These are phyloP conservation scores for Brevimyrus niger DNA, from an alignment of 2,113 vertebrate genomes.

Conservation along the genomic window DNA sequence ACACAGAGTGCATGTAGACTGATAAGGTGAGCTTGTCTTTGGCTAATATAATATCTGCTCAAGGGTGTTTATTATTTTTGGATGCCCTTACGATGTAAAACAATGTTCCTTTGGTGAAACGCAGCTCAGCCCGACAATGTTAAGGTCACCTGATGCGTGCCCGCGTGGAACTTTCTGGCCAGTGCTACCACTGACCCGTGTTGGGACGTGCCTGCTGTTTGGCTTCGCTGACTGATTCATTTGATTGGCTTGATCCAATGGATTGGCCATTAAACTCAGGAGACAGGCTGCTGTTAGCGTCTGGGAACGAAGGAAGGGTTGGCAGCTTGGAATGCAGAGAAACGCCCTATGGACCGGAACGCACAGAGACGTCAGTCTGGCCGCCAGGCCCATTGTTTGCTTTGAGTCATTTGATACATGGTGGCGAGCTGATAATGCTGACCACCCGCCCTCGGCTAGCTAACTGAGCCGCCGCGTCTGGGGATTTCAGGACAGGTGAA, in stretches of 20 bases:
- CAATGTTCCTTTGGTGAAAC: conserved; percentile 11
- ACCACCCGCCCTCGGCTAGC: neutral
- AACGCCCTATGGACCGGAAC: conserved; percentile 2
- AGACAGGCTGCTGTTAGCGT: conserved; percentile 20
- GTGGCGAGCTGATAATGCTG: neutral
- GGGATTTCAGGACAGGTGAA: neutral
- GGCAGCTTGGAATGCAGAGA: conserved; percentile 19
- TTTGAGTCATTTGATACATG: neutral
- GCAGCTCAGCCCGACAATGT: conserved; percentile 22
- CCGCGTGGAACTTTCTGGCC: neutral
- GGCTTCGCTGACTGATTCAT: neutral
- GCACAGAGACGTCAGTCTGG: neutral
- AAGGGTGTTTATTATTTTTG: conserved; percentile 46
- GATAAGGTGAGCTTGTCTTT: conserved; percentile 52
- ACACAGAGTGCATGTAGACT: conserved; percentile 30
- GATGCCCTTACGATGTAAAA: conserved; percentile 14
- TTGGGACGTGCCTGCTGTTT: neutral
- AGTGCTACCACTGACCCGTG: neutral
- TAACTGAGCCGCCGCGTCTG: neutral
- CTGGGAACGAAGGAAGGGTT: conserved; percentile 33
- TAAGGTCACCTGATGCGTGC: neutral
- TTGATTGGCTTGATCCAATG: conserved; percentile 5
- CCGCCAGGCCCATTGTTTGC: neutral
- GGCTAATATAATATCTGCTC: conserved; percentile 43
- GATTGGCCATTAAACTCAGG: conserved; percentile 22